A percentile compares a stretch with the other conserved stretches of the same genome.
Conservation (phyloP, 2,113 vertebrate species). For the Oplegnathus fasciatus region DNA sequence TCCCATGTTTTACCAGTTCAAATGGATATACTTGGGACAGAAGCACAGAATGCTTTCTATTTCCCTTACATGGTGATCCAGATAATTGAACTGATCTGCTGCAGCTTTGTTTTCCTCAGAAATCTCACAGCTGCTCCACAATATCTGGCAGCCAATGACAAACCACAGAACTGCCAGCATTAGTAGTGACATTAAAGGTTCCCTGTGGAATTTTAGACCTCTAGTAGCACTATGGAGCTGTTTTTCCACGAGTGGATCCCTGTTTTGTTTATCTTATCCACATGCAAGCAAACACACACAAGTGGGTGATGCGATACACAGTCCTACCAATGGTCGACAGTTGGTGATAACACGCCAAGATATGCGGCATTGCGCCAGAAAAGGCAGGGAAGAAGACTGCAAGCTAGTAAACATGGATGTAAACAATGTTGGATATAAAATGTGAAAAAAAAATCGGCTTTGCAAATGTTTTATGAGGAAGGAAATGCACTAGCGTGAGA, state of each 20-base stretch:
- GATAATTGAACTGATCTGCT: conserved; percentile 1
- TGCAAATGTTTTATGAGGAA: background rate
- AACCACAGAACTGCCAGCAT: background rate
- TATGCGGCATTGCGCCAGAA: background rate
- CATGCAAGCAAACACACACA: no score
- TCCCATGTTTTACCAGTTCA: conserved; percentile 6
- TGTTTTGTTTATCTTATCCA: no score
- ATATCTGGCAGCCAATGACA: background rate
- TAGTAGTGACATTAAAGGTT: background rate
- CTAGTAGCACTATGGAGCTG: no score
- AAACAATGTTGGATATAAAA: background rate
- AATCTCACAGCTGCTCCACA: background rate
- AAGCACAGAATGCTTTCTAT: background rate
- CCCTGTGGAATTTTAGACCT: background rate
- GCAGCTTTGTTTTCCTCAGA: background rate
- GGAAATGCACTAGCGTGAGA: background rate
- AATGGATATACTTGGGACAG: background rate
- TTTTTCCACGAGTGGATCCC: no score
- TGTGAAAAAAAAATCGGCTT: background rate
- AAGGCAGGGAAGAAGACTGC: background rate
- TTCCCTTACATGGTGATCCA: background rate
- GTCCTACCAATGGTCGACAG: background rate
- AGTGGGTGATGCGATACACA: background rate
- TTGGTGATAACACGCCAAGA: background rate
- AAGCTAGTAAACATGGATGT: background rate